These are phyloP conservation scores for Hydropotes inermis DNA, from an alignment of 2,113 vertebrate species.

Conservation along the genomic window DNA sequence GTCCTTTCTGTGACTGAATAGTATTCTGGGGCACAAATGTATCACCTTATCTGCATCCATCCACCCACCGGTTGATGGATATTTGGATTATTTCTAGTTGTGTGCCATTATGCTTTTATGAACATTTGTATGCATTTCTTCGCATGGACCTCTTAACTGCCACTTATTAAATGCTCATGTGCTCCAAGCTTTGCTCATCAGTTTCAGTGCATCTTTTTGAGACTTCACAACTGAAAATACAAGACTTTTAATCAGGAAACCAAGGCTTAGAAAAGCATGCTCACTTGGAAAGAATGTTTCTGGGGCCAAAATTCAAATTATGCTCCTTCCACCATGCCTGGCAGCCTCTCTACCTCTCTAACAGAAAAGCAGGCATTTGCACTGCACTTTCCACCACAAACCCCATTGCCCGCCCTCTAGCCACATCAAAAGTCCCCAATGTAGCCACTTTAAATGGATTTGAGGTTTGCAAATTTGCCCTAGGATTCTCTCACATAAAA, in stretches of 20 bases:
- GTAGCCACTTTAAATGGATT: not conserved
- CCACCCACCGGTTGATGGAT: not conserved
- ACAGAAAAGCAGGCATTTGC: not conserved
- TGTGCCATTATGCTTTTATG: not conserved
- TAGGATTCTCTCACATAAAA: not conserved
- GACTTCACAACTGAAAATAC: not conserved
- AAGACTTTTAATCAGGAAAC: not conserved
- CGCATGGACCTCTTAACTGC: not conserved
- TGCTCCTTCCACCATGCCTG: not conserved
- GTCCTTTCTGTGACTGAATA: not conserved
- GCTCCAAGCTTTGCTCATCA: not conserved
- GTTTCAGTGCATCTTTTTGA: not conserved
- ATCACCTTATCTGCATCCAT: not conserved
- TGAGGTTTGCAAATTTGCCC: not conserved
- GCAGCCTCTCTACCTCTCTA: not conserved
- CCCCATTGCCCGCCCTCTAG: not conserved
- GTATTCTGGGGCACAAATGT: fast-evolving
- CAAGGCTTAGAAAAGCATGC: not conserved
- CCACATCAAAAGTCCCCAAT: not conserved
- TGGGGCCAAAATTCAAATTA: not conserved
- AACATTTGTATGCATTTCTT: not conserved
- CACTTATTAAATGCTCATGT: not conserved
- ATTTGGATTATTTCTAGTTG: not conserved
- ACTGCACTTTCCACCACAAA: not conserved
- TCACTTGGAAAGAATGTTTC: not conserved